These are phyloP conservation scores for Catalaphyllia jardinei DNA, from an alignment of 64 coral and sea anemone species.

Conservation along the genomic window DNA sequence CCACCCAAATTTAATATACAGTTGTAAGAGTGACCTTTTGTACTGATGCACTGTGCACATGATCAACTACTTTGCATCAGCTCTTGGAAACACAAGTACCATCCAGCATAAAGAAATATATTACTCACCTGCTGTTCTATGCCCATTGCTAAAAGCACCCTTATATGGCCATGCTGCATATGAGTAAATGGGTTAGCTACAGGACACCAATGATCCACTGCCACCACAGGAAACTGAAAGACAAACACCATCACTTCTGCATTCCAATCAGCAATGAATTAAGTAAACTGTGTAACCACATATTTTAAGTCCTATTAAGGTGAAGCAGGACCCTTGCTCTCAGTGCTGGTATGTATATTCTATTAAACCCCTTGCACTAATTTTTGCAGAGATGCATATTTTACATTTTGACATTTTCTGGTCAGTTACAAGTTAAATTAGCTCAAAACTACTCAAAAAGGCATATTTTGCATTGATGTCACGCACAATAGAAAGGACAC, in stretches of 20 bases:
- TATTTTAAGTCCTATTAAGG: no score
- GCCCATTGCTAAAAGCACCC: constrained; percentile 86
- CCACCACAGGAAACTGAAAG: constrained; percentile 81
- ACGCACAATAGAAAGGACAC: no score
- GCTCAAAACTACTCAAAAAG: no score
- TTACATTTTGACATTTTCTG: no score
- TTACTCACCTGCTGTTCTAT: constrained; percentile 75
- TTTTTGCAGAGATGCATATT: no score
- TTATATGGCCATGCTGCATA: constrained; percentile 76
- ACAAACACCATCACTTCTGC: not conserved
- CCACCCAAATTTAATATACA: not conserved
- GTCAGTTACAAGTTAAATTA: no score
- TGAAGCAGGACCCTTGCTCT: no score
- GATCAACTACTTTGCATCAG: not conserved
- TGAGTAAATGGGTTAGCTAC: constrained; percentile 77
- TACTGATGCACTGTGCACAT: not conserved
- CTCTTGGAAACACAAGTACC: not conserved
- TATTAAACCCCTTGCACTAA: no score
- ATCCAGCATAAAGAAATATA: not conserved
- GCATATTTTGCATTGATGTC: no score
- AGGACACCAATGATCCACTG: constrained; percentile 74
- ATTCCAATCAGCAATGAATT: no score
- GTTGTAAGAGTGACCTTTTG: not conserved
- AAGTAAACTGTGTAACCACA: no score
- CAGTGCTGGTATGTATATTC: no score